phyloP scores from a whole-genome alignment of 1,140 invertebrate genomes.

The Adelges cooleyi region DNA sequence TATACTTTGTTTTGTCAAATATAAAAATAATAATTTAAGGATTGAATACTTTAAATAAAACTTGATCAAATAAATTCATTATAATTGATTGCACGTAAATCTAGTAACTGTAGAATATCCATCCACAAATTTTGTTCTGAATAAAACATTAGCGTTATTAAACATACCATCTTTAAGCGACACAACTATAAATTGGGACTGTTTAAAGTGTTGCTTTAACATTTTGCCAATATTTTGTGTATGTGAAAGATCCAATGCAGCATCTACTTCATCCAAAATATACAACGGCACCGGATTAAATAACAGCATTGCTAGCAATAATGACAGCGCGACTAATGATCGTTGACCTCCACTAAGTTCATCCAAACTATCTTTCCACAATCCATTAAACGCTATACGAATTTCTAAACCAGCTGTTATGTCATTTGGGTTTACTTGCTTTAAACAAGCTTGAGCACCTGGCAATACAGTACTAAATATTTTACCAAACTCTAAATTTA shows the following conservation, averaged over 20 bases:
- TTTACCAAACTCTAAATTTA: constrained; percentile 86
- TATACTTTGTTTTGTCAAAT: no score
- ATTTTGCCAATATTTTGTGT: constrained; percentile 98
- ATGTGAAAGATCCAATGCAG: constrained; percentile 93
- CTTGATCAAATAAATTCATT: no score
- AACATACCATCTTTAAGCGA: constrained; percentile 99
- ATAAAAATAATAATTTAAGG: no score
- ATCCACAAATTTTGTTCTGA: constrained; percentile 88
- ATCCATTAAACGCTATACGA: constrained; percentile 74
- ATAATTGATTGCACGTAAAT: constrained; percentile 36
- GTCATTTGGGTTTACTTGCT: constrained; percentile 58
- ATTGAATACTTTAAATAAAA: no score
- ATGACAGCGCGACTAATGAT: constrained; percentile 89
- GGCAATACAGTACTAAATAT: constrained; percentile 89
- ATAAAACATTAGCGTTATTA: constrained; percentile 97
- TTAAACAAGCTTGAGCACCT: constrained; percentile 74
- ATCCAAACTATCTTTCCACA: constrained; percentile 92
- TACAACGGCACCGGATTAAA: constrained; percentile 98
- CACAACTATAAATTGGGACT: constrained; percentile 97
- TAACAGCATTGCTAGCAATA: constrained; percentile 89
- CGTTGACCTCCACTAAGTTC: constrained; percentile 95
- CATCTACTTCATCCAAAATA: constrained; percentile 98
- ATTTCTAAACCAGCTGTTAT: constrained; percentile 82
- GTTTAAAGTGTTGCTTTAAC: constrained; percentile 85
- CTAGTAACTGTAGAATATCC: constrained; percentile 86